Base-by-base conservation (phyloP, 2,797 vertebrate species). In the Apogon hyalosoma region DNA sequence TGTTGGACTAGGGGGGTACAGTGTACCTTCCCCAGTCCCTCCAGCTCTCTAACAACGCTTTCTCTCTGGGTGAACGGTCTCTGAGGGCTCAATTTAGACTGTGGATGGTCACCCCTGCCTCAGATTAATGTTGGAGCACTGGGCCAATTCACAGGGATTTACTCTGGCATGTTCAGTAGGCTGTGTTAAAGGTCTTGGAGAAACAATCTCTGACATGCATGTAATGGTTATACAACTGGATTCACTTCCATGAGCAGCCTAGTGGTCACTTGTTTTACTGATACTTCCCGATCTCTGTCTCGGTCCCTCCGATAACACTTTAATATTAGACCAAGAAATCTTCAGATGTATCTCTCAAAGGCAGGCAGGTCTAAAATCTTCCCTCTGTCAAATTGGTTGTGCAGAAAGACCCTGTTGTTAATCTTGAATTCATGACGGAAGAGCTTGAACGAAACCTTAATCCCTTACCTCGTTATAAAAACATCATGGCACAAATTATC, bases 71-170 rank as follows among this genome's bases (percentile, higher is more conserved):
- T 90, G 90, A 92, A 85, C 75, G 57, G 91, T 94, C 93, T 93
- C 93, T 75, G 83, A 92, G 93, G 93, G 92, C 91, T 94, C 89
- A 93, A 93, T 94, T 94, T 94, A 91, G 87, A 90, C 86, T 83
- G 78, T 67, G 83, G 86, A 90, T 75, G 76, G 91, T 91, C 90
- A 91, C 84, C 82, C 83, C 65, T 74, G 77, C 75, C 79, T 81
- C 84, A 91, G 90, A 93, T 90, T 89, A 92, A 90, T 91, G 88
- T 82, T 72, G 80, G 76, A 80, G 82, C 75, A 50, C 78, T 28
- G 86, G 86, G 84, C 77, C 80, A 89, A 86, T 90, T 94, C 92
- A 69, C 78, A 83, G 79, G 85, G 89, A 93, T 93, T 93, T 91
- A 86, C 84, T 83, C 75, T 86, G 87, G 86, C 90, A 81, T 90